Evolutionary conservation across 2,797 vertebrate genomes (phyloP).

Genomic region (Sarcophilus harrisii): DNA sequence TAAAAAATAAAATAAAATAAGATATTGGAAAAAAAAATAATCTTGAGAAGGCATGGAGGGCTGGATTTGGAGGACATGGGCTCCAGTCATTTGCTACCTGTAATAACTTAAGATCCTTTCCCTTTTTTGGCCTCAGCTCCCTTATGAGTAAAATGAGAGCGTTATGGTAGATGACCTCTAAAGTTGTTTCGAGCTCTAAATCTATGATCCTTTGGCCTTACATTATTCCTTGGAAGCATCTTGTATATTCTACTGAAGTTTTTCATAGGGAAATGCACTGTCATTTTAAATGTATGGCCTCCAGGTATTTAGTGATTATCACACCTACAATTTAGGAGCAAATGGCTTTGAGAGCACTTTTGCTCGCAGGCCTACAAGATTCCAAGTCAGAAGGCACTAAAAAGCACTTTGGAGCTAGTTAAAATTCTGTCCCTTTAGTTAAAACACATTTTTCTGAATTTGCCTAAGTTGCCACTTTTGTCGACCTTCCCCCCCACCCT

Average conservation of each 20-base stretch:
- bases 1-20: no score
- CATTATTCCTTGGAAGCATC: not conserved
- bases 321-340: not conserved
- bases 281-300: not conserved
- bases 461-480: not conserved
- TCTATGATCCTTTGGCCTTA: not conserved
- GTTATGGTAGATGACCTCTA: not conserved
- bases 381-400: not conserved
- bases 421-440: not conserved
- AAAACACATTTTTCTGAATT: not conserved
- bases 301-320: not conserved
- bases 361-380: not conserved
- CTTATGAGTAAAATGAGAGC: not conserved
- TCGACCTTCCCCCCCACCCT: not conserved
- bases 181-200: not conserved
- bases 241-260: not conserved
- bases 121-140: not conserved
- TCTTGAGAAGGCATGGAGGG: not conserved
- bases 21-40: no score
- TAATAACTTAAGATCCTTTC: not conserved
- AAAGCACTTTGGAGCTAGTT: not conserved
- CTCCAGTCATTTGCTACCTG: not conserved
- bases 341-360: not conserved
- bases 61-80: not conserved
- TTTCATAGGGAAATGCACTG: not conserved